Conservation (phyloP, 2,113 vertebrate species). For the Chaetorhynchus papuensis region DNA sequence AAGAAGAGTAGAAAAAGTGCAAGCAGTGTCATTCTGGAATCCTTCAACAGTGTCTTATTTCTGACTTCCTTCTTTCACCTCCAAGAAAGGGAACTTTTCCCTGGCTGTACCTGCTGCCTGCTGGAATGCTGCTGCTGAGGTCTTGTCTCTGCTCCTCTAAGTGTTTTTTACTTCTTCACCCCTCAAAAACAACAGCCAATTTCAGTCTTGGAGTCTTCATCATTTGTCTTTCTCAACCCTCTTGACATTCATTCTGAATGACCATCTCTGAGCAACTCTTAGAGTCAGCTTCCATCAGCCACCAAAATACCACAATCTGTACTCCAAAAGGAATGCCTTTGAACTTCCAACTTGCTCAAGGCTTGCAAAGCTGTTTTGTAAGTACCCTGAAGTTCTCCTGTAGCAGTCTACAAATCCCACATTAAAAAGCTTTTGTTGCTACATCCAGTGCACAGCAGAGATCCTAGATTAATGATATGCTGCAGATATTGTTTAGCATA, state of each 20-base stretch:
- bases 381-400: background rate
- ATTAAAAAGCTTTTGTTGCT: background rate
- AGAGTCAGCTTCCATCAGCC: background rate
- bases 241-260: background rate
- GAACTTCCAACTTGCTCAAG: background rate
- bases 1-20: background rate
- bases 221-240: background rate
- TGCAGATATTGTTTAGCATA: background rate
- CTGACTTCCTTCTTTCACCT: background rate
- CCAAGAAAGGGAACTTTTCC: background rate
- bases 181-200: background rate
- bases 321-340: background rate
- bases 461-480: background rate
- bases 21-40: background rate
- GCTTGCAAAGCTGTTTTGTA: background rate
- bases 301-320: background rate
- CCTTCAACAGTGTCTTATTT: background rate
- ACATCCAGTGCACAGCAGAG: background rate
- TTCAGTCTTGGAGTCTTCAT: background rate
- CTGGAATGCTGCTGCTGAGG: background rate
- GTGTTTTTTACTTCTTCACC: background rate
- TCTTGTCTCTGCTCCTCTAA: background rate
- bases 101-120: background rate
- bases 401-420: background rate
- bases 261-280: background rate